A percentile compares a stretch with the other conserved stretches of the same genome.
Evolutionary conservation across 2,113 vertebrate species (phyloP).

Genomic region (Rallus limicola): DNA sequence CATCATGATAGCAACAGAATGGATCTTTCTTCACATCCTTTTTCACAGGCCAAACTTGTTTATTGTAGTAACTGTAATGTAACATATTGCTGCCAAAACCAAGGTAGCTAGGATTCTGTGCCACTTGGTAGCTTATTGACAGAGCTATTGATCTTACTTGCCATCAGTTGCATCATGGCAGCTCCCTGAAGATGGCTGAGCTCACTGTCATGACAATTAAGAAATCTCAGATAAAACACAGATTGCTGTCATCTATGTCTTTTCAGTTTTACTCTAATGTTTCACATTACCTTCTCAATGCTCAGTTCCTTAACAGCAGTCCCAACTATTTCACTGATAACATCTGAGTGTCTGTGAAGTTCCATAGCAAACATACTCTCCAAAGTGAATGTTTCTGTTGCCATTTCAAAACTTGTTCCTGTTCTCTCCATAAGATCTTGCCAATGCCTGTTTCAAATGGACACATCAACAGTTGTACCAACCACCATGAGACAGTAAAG

Average conservation of each 20-base stretch:
- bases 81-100: background rate
- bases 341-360: constrained; percentile 81
- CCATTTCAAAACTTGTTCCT: constrained; percentile 87
- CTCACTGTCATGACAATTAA: background rate
- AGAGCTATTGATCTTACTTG: background rate
- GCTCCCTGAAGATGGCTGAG: background rate
- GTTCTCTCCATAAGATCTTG: constrained; percentile 89
- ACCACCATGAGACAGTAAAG: background rate
- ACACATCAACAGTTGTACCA: background rate
- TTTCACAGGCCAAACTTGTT: background rate
- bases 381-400: constrained; percentile 88
- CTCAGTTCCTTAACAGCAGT: constrained; percentile 90
- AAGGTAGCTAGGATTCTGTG: background rate
- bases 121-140: background rate
- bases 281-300: constrained; percentile 87
- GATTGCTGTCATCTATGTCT: background rate
- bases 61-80: background rate
- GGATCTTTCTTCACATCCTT: background rate
- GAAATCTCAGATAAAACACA: background rate
- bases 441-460: constrained; percentile 86
- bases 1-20: background rate
- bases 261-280: background rate
- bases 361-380: constrained; percentile 98
- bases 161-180: background rate
- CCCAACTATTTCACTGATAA: constrained; percentile 88